These are phyloP conservation scores for Ceratosolen fusciceps DNA, from an alignment of 1,140 invertebrate genomes.

Conservation along the genomic window DNA sequence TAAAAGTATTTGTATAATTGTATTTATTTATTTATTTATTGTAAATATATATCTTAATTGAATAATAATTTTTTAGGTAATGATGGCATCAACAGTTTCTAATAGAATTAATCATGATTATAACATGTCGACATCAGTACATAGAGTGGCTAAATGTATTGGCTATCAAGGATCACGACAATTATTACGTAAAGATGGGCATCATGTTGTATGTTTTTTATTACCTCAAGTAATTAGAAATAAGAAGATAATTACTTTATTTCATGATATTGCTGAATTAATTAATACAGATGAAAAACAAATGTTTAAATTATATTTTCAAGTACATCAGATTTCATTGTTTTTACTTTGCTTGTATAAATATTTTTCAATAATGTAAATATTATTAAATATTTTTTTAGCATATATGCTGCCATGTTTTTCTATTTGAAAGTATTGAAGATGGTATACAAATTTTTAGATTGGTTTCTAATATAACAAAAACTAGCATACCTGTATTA, in stretches of 20 bases:
- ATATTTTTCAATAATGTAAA: conserved; percentile 2
- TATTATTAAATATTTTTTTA: conserved; percentile 45
- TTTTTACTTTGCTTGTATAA: not conserved
- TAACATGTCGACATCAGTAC: conserved; percentile 69
- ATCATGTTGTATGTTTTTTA: conserved; percentile 75
- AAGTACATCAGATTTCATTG: conserved; percentile 47
- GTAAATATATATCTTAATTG: not conserved
- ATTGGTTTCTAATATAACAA: conserved; percentile 55
- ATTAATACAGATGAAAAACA: conserved; percentile 71
- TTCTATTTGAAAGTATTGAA: conserved; percentile 50
- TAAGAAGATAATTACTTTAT: conserved; percentile 72
- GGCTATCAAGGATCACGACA: conserved; percentile 75
- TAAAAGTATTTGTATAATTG: conserved; percentile 62
- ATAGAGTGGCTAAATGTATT: conserved; percentile 73
- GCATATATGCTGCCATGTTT: conserved; percentile 56
- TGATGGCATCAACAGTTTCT: conserved; percentile 74
- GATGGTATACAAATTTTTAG: conserved; percentile 55
- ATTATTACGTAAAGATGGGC: conserved; percentile 74
- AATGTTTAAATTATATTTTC: conserved; percentile 57
- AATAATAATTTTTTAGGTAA: conserved; percentile 57
- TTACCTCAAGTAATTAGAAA: conserved; percentile 73
- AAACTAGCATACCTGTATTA: conserved; percentile 50
- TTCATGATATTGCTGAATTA: conserved; percentile 75
- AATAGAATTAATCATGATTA: conserved; percentile 72
- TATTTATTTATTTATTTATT: conserved; percentile 11